Base-by-base conservation (phyloP, 2,113 vertebrate species). In the Polypterus bichir region DNA sequence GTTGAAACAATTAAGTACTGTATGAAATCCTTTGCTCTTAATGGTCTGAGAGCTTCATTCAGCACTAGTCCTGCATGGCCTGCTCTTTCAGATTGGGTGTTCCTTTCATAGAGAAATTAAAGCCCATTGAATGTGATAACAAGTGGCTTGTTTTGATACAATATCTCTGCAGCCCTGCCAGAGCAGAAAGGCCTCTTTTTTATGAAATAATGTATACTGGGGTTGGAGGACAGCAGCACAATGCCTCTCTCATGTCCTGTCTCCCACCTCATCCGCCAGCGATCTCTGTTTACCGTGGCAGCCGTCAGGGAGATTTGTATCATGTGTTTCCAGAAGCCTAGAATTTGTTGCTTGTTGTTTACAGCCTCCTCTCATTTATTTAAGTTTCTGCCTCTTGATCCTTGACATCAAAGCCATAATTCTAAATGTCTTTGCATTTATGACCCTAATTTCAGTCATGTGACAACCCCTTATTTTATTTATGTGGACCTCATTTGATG, bases 21-120 rank as follows among this genome's bases (percentile, higher is more conserved):
- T 9, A 45, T n/a, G 9, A 58, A 49, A 49, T 48, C 49, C 49
- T 64, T 47, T 63, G 62, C 48, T 63, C 57, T 60, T 59, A 51
- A 61, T 56, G 55, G 51, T 58, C 11, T 65, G 63, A 62, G 52
- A 45, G 61, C 58, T 68, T 68, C 66, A 68, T 68, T 70, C 69
- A 71, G 64, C 11, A 48, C 49, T 49, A 7, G 49, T 10, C 49
- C 48, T 60, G 61, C 55, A 52, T 27, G 6, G 52, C 9, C 60
- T 54, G 57, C 44, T 49, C 4, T 11, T 44, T 7, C 56, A 59
- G 27, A 47, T 59, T 54, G 64, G 67, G 67, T 63, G 48, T 68
- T 59, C 64, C 62, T 62, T 64, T 64, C 62, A 67, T 62, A 61
- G 48, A 52, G 54, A 60, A 58, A 49, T 62, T 60, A 63, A 63